Base-by-base conservation (phyloP, 2,888 invertebrate genomes). In the Aplocera efformata region DNA sequence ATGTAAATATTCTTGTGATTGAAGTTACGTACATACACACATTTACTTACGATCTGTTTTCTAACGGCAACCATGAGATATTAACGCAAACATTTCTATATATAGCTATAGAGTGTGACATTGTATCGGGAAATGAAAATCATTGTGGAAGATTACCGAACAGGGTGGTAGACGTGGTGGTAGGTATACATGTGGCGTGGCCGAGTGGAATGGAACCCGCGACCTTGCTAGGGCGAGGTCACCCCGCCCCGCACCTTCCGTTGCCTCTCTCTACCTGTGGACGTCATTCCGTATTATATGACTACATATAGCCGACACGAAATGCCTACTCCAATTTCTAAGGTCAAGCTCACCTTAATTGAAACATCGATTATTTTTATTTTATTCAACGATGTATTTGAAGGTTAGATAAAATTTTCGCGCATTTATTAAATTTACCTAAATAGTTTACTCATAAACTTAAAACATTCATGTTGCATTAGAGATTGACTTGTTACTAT, bases 191-290 rank as follows among this genome's bases (percentile, higher is more conserved):
- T 72, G 70, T 67, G 70, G 70, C 63, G 66, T 67, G 60, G 65
- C 67, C 61, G 69, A 76, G 74, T 75, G 79, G 79, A 81, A 78
- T 79, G 72, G 67, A 77, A 71, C 72, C 71, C 58, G 60, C 70
- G 79, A 82, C 85, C 84, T 85, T 85, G 85, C 53, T 63, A 71
- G 74, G 72, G 76, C 82, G 83, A 85, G 82, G 82, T 80, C 82
- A 73, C 60, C 54, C 60, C 68, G 54, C 69, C 65, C 63, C 60
- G 49, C 47, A 42, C 38, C 48, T 48, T 63, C 54, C 56, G 58
- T n/a, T 58, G 58, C 61, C 56, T 58, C 67, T 71, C 56, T 58
- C 67, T 71, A 78, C 81, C 79, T 80, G 61, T 67, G 68, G 71
- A 76, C 78, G 77, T 79, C 79, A 77, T 67, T 63, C 63, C 35